Base-by-base conservation (phyloP, 2,113 vertebrate species). In the Plotosus lineatus region DNA sequence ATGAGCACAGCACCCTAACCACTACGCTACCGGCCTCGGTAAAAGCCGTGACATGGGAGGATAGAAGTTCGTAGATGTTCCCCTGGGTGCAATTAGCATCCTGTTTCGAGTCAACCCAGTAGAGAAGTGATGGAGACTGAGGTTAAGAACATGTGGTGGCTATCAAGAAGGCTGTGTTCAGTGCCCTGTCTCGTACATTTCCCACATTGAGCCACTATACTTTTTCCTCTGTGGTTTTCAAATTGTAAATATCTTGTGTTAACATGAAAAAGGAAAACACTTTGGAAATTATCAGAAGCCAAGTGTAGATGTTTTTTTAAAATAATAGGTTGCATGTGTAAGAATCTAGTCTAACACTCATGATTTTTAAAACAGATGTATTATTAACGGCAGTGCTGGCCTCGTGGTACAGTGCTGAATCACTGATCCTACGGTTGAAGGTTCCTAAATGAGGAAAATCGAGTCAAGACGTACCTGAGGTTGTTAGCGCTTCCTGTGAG, bases 131-230 rank as follows among this genome's bases (percentile, higher is more conserved):
- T 28, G 6, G 38, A 69, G 23, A 69, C 4, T 11, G 33, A 79
- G 63, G n/a, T 66, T 23, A 44, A 44, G 17, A 42, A 79, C 65
- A 79, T 28, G 56, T 69, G 77, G 77, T 36, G 42, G 63, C 28
- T 31, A 42, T 56, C 50, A 79, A 17, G 19, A 51, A 58, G 65
- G n/a, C 42, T 19, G 15, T 68, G 36, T 21, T 78, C 46, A 44
- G 66, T 36, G 33, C 44, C 75, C 51, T 68, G 69, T 79, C 50
- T 44, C 33, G 51, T 51, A 9, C 6, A 3, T 48, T 63, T 12
- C 14, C 44, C 10, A 12, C 5, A 26, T 3, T 3, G 36, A 19
- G 55, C 46, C 1, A 6, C 15, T 42, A 4, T 36, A 7, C 11
- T 44, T 51, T 40, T 42, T 14, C 21, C 28, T 42, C 42, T 10